Evolutionary conservation across 2,113 vertebrate species (phyloP), one percentile per base, ranked within the genome.

Genomic region (Clarias macrocephalus): DNA sequence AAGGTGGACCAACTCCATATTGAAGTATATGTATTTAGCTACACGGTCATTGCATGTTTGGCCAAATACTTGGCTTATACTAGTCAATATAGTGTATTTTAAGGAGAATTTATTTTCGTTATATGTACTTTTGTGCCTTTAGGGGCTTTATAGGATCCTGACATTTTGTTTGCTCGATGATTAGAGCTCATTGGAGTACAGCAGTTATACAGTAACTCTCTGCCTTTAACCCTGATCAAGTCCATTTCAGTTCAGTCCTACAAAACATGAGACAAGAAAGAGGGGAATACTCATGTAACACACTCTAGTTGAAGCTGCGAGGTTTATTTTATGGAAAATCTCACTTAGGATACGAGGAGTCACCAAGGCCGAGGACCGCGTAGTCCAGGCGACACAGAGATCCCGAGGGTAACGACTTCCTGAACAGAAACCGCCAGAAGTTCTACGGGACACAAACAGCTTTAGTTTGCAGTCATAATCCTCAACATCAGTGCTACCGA

Each of bases 391-490:
- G 96, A 90, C 96, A 96, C 86, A 99, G 95, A 63, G 98, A 95
- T 3, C 93, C 85, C 0, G 89, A 86, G 0, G 96, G 96, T 89
- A 99, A 92, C 77, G 93, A 96, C 93, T 96, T 98, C 91, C 94
- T 96, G 90, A 99, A 99, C 62, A 99, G 91, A 85, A 99, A 99
- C 89, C 95, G 93, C 98, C 98, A 99, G 92, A 99, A 99, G 83
- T 93, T 94, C 98, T 99, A 54, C 0, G 0, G 72, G 85, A 52
- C 84, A 80, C 91, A 82, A 82, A 48, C 21, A 88, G 33, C 30
- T 25, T 60, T 68, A 82, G 57, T 28, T 16, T 56, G 82, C 65
- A 83, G 7, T 42, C 68, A 7, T 19, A 23, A 68, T 70, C 9
- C 25, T 54, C 5, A 79, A n/a, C 30, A 59, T 59, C n/a, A 19